Evolutionary conservation across 2,888 invertebrate genomes (phyloP).

Genomic region (Apomyelois bistriatella): DNA sequence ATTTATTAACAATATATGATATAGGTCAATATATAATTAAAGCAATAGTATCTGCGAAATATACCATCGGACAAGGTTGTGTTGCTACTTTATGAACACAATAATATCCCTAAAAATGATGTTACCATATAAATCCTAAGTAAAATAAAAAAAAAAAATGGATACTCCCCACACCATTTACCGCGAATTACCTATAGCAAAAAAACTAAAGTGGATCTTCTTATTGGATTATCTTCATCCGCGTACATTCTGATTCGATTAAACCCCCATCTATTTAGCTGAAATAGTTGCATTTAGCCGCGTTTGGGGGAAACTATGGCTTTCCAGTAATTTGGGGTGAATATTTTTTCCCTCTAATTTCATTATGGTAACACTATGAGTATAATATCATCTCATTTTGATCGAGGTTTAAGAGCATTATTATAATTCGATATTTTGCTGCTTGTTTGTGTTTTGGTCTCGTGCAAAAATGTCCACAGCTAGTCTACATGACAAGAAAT

Average conservation of each 20-base stretch:
- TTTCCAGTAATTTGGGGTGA: conserved; percentile 51
- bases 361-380: conserved; percentile 54
- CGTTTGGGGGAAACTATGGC: conserved; percentile 53
- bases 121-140: too few species aligned
- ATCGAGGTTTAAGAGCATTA: conserved; percentile 18
- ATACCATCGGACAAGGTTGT: too few species aligned
- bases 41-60: too few species aligned
- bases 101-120: too few species aligned
- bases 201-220: conserved; percentile 55
- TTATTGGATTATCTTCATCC: conserved; percentile 56
- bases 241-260: conserved; percentile 55
- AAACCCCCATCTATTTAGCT: conserved; percentile 64
- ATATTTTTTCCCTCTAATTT: conserved; percentile 54
- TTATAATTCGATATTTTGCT: too few species aligned
- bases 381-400: conserved; percentile 30
- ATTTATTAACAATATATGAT: too few species aligned
- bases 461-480: too few species aligned
- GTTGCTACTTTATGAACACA: too few species aligned
- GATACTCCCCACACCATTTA: conserved; percentile 21
- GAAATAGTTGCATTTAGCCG: conserved; percentile 63
- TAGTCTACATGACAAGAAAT: too few species aligned
- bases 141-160: not conserved
- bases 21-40: too few species aligned
- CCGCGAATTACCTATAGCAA: conserved; percentile 30
- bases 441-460: not conserved